Conservation (phyloP, 2,888 invertebrate species). For the Dolichopus griseipennis region DNA sequence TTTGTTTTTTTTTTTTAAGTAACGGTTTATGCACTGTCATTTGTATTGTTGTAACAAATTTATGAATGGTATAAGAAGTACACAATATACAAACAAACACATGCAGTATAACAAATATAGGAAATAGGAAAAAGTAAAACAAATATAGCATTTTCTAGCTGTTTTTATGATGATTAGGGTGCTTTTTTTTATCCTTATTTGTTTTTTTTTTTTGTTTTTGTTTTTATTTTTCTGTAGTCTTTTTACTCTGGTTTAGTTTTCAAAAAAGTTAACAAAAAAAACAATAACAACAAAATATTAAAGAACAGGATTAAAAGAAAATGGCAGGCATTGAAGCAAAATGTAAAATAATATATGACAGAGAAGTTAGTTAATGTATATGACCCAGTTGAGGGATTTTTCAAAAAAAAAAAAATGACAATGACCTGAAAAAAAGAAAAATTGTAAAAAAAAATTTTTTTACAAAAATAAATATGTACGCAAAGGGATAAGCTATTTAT, state of each 20-base stretch:
- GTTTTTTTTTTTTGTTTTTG: neutral
- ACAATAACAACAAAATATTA: too few species aligned
- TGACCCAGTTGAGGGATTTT: conserved; percentile 6
- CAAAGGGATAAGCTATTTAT: neutral
- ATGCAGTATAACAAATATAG: too few species aligned
- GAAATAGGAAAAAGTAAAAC: too few species aligned
- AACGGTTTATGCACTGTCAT: too few species aligned
- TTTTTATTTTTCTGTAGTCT: neutral
- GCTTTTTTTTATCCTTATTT: neutral
- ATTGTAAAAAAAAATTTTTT: too few species aligned
- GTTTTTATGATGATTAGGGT: neutral
- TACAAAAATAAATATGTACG: neutral
- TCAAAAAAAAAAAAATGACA: neutral
- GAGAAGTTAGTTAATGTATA: neutral
- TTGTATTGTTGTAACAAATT: too few species aligned
- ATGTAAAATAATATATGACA: neutral
- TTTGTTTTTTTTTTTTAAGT: too few species aligned
- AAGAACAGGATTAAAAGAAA: neutral
- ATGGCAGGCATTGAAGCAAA: neutral
- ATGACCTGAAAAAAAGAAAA: conserved; percentile 6
- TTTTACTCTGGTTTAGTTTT: too few species aligned
- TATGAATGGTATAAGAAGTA: too few species aligned
- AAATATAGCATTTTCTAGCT: too few species aligned
- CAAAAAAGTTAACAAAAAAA: too few species aligned
- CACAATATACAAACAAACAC: too few species aligned